Conservation (phyloP, 30 jellyfish, hydroid and myxozoan species). For the Turritopsis dohrnii region DNA sequence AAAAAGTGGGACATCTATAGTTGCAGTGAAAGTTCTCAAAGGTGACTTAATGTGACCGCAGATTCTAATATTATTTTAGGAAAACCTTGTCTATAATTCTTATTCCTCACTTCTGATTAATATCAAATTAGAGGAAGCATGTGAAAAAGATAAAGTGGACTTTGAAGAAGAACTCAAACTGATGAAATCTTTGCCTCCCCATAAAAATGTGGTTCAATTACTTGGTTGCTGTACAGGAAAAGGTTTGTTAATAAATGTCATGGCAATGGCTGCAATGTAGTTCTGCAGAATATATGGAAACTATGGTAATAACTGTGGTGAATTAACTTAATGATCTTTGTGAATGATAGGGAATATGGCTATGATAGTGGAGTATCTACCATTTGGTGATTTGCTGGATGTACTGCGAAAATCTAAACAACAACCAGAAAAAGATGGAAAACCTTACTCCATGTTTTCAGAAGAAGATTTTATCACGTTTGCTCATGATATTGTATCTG, state of each 20-base stretch:
- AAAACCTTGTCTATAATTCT: too few species aligned
- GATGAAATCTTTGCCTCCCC: slow-evolving; percentile 36
- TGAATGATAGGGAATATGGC: neutral
- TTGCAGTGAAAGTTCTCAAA: slow-evolving; percentile 63
- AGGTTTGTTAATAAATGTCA: slow-evolving; percentile 18
- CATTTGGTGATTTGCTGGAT: slow-evolving; percentile 5
- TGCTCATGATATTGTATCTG: neutral
- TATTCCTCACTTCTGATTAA: too few species aligned
- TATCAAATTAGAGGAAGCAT: slow-evolving; percentile 25
- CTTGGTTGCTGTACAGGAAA: slow-evolving; percentile 64
- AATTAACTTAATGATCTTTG: neutral
- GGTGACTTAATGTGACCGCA: slow-evolving; percentile 19
- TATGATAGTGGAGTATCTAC: neutral
- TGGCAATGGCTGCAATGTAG: neutral
- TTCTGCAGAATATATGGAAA: neutral
- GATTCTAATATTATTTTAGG: too few species aligned
- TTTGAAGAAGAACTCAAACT: slow-evolving; percentile 33
- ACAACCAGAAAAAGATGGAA: neutral
- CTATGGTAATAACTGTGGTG: too few species aligned
- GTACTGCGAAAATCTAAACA: neutral
- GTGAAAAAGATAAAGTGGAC: slow-evolving; percentile 33
- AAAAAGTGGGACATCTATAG: slow-evolving; percentile 35
- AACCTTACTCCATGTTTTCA: neutral
- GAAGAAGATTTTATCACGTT: neutral
- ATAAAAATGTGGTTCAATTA: slow-evolving; percentile 45